Evolutionary conservation across 92 coral and sea anemone genomes (phyloP).

Genomic region (Pocillopora meandrina): DNA sequence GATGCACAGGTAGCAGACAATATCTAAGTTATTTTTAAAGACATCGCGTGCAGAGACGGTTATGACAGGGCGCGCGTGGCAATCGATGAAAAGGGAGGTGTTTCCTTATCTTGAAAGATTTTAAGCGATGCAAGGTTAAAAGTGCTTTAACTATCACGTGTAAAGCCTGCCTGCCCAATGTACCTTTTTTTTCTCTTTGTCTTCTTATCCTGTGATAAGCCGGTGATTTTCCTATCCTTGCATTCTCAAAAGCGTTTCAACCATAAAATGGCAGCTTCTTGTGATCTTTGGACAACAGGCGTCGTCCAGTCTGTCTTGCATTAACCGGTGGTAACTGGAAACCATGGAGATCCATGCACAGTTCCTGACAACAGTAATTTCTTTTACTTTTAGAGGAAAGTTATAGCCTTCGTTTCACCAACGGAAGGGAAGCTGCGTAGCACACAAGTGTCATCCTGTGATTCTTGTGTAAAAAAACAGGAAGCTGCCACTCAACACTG

Average conservation of each 20-base stretch:
- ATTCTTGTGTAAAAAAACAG: too few relatives aligned
- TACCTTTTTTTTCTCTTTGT: background rate
- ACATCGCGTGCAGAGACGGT: background rate
- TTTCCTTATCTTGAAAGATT: constrained; percentile 3
- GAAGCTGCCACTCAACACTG: too few relatives aligned
- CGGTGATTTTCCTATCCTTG: background rate
- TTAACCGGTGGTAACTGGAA: too few relatives aligned
- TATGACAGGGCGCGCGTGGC: background rate
- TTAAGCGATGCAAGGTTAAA: constrained; percentile 1
- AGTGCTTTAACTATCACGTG: background rate
- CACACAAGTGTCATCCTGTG: too few relatives aligned
- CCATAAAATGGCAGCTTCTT: too few relatives aligned
- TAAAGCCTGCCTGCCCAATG: background rate
- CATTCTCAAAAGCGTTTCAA: background rate
- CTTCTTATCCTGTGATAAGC: background rate
- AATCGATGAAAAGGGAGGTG: background rate
- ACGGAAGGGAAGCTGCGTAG: too few relatives aligned
- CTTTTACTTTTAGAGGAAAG: too few relatives aligned
- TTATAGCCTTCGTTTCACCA: too few relatives aligned
- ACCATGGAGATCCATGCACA: too few relatives aligned
- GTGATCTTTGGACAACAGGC: too few relatives aligned
- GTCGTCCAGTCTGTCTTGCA: too few relatives aligned
- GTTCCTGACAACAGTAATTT: too few relatives aligned
- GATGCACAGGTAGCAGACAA: background rate
- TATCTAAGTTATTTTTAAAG: background rate